Evolutionary conservation across 1,140 invertebrate genomes (phyloP), one percentile per base, ranked within the genome.

Genomic region (Drosophila erecta): DNA sequence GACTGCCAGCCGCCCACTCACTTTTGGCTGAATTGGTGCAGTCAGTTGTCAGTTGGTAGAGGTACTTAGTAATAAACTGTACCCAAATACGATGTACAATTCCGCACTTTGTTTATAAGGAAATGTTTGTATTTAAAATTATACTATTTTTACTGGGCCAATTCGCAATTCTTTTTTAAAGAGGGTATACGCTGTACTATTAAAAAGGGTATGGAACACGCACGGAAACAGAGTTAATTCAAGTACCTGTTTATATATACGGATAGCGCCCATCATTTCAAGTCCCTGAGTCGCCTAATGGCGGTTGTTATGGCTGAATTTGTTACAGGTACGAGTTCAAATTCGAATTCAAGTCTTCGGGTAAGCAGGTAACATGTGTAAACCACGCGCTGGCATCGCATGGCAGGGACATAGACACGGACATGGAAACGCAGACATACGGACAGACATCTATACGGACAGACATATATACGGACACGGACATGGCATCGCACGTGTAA

Each of bases 301-400:
- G 53, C 73, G 81, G 80, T 80, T 81, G 57, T 59, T 81, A 79
- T 58, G 49, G 49, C 74, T 58, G 49, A 40, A 40, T 49, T 57
- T 43, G 35, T 37, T 20, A 17, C 15, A 15, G 4, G 41, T 43
- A 46, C 38, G 50, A 33, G 30, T 30, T 44, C 20, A 33, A 38
- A 30, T 37, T 37, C 57, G 49, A 60, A 57, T 61, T 54, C 15
- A 11, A 20, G 58, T 41, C 35, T 27, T 50, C 40, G 51, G 69
- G 55, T 61, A 60, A 76, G 73, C 71, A 53, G 57, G 55, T 73
- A 79, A 75, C 76, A 79, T 84, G 71, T 83, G 76, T 79, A 81
- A 87, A 81, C 83, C 81, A 86, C 81, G 57, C 74, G 64, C 64
- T 86, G 81, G 61, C 83, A 86, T 85, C 83, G 74, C 69, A 87